Conservation (phyloP, 2,113 vertebrate species). For the Antigone vipio region DNA sequence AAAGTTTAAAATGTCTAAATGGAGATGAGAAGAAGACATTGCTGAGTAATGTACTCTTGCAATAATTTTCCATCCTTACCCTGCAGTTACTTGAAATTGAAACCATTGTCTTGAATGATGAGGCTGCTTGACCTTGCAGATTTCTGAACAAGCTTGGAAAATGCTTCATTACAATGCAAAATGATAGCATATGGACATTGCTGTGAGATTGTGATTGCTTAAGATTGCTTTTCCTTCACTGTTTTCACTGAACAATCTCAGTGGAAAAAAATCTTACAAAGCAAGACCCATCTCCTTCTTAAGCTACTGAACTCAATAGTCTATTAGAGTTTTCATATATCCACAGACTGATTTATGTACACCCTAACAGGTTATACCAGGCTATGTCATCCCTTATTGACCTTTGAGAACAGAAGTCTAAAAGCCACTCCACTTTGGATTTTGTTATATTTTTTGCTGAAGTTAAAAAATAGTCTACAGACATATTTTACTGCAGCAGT, state of each 20-base stretch:
- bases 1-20: background rate
- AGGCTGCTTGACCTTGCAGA: slow-evolving; percentile 20
- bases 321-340: background rate
- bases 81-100: slow-evolving; percentile 17
- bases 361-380: background rate
- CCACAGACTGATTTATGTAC: background rate
- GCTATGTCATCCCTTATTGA: background rate
- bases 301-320: background rate
- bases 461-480: background rate
- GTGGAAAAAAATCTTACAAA: background rate
- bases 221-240: slow-evolving; percentile 15
- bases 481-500: background rate
- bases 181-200: background rate
- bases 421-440: background rate
- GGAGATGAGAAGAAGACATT: background rate
- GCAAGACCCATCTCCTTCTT: background rate
- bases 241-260: slow-evolving; percentile 20
- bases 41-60: background rate
- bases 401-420: background rate
- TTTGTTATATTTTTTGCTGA: background rate
- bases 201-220: slow-evolving; percentile 12
- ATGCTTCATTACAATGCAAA: slow-evolving; percentile 15
- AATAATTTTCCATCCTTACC: background rate
- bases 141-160: slow-evolving; percentile 34
- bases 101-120: slow-evolving; percentile 27